Base-by-base conservation (phyloP, 2,888 invertebrate genomes). In the Melipona beecheii region DNA sequence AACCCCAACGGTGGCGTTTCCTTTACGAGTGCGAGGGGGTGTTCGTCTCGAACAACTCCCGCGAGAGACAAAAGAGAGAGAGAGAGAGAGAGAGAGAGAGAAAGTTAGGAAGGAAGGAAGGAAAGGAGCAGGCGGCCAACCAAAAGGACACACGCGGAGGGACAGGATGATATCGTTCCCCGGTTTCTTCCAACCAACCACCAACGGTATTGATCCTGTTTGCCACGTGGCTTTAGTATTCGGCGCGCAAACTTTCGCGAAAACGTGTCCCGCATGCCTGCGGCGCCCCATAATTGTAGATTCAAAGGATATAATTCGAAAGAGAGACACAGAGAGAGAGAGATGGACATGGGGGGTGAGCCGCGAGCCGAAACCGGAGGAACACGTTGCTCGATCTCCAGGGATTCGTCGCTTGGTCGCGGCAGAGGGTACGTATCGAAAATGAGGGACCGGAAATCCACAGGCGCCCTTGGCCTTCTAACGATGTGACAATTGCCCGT, bases 291-390 rank as follows among this genome's bases (percentile, higher is more conserved):
- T 94, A 94, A 94, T 94, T 94, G 94, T 94, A 94, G 93, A 94
- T 94, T 94, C 94, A 94, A 94, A 93, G 94, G 94, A 94, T 93
- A 93, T 94, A 93, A 94, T 94, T 93, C 92, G 91, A 89, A 87
- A 89, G 88, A 87, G 89, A 85, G 88, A 84, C 50, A 82, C 75
- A 68, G 74, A 56, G 73, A 36, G 69, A 49, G 64, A 49, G 6
- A n/a, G 58, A 54, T 52, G 49, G 62, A 52, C 50, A 52, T 56
- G 75, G 68, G 78, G 68, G 78, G 64, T 49, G 43, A 24, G 11
- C 70, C 71, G 77, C 68, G 60, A 72, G 64, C 66, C 76, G 56
- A 43, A 65, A 75, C 62, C 31, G 21, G 72, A 78, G 62, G 52
- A 71, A 69, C 66, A 58, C 60, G 58, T 17, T 52, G 54, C 43